Evolutionary conservation across 1,140 invertebrate species (phyloP).

Genomic region (Halesus radiatus): DNA sequence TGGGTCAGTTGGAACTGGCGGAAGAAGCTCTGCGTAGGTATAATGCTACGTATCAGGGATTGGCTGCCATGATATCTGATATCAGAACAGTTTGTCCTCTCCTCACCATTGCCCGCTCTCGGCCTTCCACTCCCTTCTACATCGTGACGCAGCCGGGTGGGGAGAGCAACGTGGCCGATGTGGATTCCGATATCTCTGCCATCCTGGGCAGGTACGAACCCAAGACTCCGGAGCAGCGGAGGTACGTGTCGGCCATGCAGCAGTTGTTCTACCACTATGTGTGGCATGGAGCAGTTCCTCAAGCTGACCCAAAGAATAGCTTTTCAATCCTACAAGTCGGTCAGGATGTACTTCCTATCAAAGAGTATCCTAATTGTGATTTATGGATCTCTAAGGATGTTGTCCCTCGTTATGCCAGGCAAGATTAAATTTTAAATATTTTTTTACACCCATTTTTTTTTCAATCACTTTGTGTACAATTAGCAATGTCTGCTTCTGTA

Average conservation of each 20-base stretch:
- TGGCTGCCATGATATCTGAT: slow-evolving; percentile 82
- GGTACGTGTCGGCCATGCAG: slow-evolving; percentile 84
- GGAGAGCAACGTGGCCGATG: slow-evolving; percentile 72
- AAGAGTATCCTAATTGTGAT: slow-evolving; percentile 79
- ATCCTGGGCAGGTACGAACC: slow-evolving; percentile 84
- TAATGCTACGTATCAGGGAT: slow-evolving; percentile 76
- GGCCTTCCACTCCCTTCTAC: slow-evolving; percentile 78
- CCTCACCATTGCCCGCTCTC: slow-evolving; percentile 73
- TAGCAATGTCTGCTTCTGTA: background rate
- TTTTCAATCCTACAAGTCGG: slow-evolving; percentile 74
- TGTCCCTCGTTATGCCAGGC: slow-evolving; percentile 77
- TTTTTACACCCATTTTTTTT: background rate
- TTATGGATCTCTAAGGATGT: slow-evolving; percentile 82
- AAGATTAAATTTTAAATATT: slow-evolving; percentile 61
- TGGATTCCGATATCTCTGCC: slow-evolving; percentile 79
- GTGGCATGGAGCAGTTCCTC: slow-evolving; percentile 76
- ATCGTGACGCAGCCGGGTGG: slow-evolving; percentile 76
- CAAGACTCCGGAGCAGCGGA: slow-evolving; percentile 77
- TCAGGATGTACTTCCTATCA: slow-evolving; percentile 75
- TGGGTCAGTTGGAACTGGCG: slow-evolving; percentile 74
- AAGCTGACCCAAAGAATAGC: slow-evolving; percentile 69
- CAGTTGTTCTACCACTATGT: slow-evolving; percentile 87
- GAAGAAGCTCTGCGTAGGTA: slow-evolving; percentile 75
- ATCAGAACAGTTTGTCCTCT: slow-evolving; percentile 85
- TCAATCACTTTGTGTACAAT: background rate